Evolutionary conservation across 2,113 vertebrate species (phyloP), one percentile per base, ranked within the genome.

Genomic region (Menidia beryllina): DNA sequence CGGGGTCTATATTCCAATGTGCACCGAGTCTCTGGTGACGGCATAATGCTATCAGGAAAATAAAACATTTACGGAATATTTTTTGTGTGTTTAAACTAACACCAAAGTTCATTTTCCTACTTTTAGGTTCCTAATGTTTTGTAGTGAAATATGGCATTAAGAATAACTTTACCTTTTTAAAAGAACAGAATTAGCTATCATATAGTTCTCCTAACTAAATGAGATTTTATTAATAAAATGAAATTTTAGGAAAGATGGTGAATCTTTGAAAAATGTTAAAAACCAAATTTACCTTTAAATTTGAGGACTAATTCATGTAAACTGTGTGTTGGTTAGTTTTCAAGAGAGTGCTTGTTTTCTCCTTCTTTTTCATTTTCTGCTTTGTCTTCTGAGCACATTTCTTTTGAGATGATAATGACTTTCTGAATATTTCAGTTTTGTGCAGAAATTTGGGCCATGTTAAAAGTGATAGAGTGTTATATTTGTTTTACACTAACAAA

Each of bases 401-500:
- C 2, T 41, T 43, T 69, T n/a, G n/a, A n/a, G 27, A 6, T 7
- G 7, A 27, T 4, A 0, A 50, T 12, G 58, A 20, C 30, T 38
- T 50, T 62, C 8, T 62, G 20, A 72, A 27, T 10, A 6, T 54
- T 39, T 62, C 39, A 38, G 12, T 14, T 15, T 30, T 20, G 14
- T 7, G 10, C 48, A n/a, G 20, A 65, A 56, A 41, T 10, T 34
- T 14, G n/a, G 2, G 12, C 20, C 66, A 48, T 24, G 5, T 41
- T 75, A 11, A 59, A 68, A 43, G 27, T 52, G 3, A 5, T 19
- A 49, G n/a, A n/a, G n/a, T n/a, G n/a, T n/a, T n/a, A n/a, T n/a
- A n/a, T n/a, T n/a, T n/a, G n/a, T n/a, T n/a, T n/a, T n/a, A n/a
- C n/a, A n/a, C n/a, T n/a, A n/a, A n/a, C n/a, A n/a, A n/a, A n/a